These are phyloP conservation scores for Sebastes trivittatus DNA, from an alignment of 2,797 vertebrate genomes.

Conservation along the genomic window DNA sequence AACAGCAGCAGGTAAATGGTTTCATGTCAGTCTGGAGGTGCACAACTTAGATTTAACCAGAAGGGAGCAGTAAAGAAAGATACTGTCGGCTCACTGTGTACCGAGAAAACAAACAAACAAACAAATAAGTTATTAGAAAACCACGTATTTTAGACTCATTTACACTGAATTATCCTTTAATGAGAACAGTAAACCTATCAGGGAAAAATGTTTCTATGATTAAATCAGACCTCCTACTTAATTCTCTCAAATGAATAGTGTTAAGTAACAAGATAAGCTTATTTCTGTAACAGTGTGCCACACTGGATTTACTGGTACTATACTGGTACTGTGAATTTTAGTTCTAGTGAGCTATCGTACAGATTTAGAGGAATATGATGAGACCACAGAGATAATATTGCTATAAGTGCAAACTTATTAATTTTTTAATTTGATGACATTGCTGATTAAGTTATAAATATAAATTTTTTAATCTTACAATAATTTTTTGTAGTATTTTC, in stretches of 20 bases:
- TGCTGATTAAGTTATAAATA: not conserved
- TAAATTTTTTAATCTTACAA: not conserved
- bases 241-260: not conserved
- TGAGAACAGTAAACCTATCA: not conserved
- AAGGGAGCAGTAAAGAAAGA: slow-evolving; percentile 4
- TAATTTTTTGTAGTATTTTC: too few relatives aligned
- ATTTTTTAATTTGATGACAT: not conserved
- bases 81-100: not conserved
- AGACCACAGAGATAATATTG: not conserved
- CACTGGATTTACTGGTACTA: too few relatives aligned
- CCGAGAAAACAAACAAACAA: not conserved
- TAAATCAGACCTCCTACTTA: not conserved
- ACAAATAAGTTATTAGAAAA: not conserved
- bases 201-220: not conserved
- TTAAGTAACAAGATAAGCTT: not conserved
- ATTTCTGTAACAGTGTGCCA: not conserved
- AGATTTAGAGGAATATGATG: not conserved
- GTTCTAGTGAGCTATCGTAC: not conserved
- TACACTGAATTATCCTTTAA: not conserved
- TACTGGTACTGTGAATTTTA: too few relatives aligned
- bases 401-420: not conserved
- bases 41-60: slow-evolving; percentile 21
- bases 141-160: not conserved
- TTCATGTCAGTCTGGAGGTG: not conserved
- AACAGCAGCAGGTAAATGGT: not conserved